A percentile compares a stretch with the other conserved stretches of the same genome.
phyloP scores from a whole-genome alignment of 2,797 vertebrate genomes.

The Apodemus agrarius region DNA sequence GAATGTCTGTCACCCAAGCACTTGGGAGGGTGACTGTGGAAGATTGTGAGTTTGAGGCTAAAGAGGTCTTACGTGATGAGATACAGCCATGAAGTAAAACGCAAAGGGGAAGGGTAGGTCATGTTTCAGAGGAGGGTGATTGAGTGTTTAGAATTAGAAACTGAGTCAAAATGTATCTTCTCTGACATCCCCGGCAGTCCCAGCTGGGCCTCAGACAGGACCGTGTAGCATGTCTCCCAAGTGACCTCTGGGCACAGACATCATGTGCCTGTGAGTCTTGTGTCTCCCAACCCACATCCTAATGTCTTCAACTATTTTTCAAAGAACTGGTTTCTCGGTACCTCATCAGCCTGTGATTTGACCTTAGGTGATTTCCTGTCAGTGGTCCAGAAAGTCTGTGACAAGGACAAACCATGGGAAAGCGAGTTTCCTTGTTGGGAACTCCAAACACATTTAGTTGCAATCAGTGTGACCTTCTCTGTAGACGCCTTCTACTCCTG shows the following conservation, averaged over 20 bases:
- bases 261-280: neutral
- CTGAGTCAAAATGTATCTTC: slow-evolving; percentile 25
- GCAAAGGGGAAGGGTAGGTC: neutral
- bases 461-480: neutral
- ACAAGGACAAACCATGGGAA: slow-evolving; percentile 33
- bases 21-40: neutral
- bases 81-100: neutral
- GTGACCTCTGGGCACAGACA: neutral
- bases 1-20: neutral
- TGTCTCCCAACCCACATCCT: neutral
- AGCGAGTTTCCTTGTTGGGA: neutral
- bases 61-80: neutral
- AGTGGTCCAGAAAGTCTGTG: neutral
- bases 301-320: neutral
- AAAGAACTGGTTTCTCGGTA: neutral
- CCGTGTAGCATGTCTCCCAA: neutral
- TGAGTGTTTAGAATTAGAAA: slow-evolving; percentile 3
- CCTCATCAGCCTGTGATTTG: neutral
- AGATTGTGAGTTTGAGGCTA: neutral
- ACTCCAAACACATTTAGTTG: neutral
- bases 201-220: neutral
- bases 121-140: neutral
- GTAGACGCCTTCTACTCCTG: neutral
- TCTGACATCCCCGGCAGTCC: neutral
- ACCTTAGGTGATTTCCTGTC: slow-evolving; percentile 34